Percentiles rank a stretch among this genome's conserved stretches.
phyloP scores from a whole-genome alignment of 2,113 vertebrate species.

The Malurus cyaneus region DNA sequence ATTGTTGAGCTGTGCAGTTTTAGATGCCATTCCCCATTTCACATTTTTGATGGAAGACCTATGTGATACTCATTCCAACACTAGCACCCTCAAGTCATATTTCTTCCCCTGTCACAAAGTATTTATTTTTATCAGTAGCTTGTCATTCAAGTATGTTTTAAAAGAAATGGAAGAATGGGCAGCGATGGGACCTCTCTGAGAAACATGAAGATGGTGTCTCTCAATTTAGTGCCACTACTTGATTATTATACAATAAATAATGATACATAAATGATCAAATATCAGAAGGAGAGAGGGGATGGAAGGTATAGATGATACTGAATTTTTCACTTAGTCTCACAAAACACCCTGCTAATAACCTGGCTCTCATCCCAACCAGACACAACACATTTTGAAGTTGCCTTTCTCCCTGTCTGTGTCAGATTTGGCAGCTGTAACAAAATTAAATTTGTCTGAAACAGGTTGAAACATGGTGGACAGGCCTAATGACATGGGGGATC shows the following conservation, averaged over 20 bases:
- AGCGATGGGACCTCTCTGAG: neutral
- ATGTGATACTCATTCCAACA: conserved; percentile 51
- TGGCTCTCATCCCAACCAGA: conserved; percentile 21
- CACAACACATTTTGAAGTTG: conserved; percentile 13
- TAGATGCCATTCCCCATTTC: conserved; percentile 62
- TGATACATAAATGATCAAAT: conserved; percentile 37
- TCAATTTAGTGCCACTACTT: neutral
- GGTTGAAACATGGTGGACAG: neutral
- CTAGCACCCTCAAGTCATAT: conserved; percentile 58
- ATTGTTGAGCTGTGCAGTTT: conserved; percentile 43
- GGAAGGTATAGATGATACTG: neutral
- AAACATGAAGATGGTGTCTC: neutral
- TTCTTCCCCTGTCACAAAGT: conserved; percentile 74
- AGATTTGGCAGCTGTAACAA: neutral
- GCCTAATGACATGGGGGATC: neutral
- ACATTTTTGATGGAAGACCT: conserved; percentile 47
- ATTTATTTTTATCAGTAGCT: conserved; percentile 75
- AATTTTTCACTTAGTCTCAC: conserved; percentile 12
- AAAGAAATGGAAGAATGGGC: neutral
- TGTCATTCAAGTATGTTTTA: conserved; percentile 63
- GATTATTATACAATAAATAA: neutral
- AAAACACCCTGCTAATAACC: conserved; percentile 47
- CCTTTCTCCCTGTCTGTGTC: neutral
- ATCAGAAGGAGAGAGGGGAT: neutral
- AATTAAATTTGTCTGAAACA: neutral